Base-by-base conservation (phyloP, 2,797 vertebrate genomes). In the Acrossocheilus wenchowensis region DNA sequence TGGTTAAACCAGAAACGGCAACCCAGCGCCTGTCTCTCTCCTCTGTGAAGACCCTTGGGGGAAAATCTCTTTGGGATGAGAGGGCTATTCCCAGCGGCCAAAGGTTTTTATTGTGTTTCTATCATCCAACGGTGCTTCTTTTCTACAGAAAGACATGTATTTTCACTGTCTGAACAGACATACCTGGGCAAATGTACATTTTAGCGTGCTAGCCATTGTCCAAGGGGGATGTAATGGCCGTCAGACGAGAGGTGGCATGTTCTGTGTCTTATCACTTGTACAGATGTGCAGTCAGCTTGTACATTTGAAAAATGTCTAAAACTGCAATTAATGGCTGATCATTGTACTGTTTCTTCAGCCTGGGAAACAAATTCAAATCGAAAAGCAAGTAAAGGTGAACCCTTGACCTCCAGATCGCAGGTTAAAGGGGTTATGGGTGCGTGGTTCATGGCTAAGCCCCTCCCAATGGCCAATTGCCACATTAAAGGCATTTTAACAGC, bases 61-160 rank as follows among this genome's bases (percentile, higher is more conserved):
- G 66, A 19, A 85, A 85, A 81, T 74, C 85, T 86, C 84, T 86
- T 77, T 83, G 77, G 81, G 82, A 87, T 87, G 80, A 89, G 83
- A 66, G 85, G 89, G 89, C 90, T 90, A 86, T 88, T 86, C 83
- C 83, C 85, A 81, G 87, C 45, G 83, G 85, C 84, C 86, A 82
- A 78, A 90, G 78, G 86, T 91, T 92, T 87, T 72, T 71, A 77
- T 88, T 92, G 80, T 90, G 75, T 92, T 91, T 90, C 84, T 84
- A 77, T 92, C 88, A 90, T 92, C 88, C 77, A 87, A 93, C 88
- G 92, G 92, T 94, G 92, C 92, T 94, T 91, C 50, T 85, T 90
- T 91, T 91, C 54, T 90, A 90, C 77, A 88, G 78, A 89, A 90
- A 83, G 82, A 86, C 87, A 87, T 91, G 85, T 89, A 79, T 93